A percentile compares a stretch with the other conserved stretches of the same genome.
These are phyloP conservation scores for Manis crassicaudata DNA, from an alignment of 2,797 vertebrate species.

Conservation along the genomic window DNA sequence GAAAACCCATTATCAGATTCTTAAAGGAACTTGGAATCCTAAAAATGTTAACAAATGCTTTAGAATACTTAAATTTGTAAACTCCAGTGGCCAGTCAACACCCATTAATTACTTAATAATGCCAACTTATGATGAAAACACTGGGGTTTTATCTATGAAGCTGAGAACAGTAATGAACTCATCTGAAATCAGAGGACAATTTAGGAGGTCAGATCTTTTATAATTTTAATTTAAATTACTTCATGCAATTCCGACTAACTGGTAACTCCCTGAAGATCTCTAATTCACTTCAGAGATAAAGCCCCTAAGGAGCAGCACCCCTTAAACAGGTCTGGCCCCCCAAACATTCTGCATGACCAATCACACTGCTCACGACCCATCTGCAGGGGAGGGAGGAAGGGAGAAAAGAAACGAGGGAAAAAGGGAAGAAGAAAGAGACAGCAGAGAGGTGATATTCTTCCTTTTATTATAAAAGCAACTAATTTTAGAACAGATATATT, in stretches of 20 bases:
- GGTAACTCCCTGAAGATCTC: slow-evolving; percentile 10
- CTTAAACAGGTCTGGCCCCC: neutral
- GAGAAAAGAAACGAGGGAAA: neutral
- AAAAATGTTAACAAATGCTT: slow-evolving; percentile 45
- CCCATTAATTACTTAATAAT: slow-evolving; percentile 21
- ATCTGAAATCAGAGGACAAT: slow-evolving; percentile 9
- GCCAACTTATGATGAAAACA: neutral
- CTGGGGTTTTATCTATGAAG: slow-evolving; percentile 39
- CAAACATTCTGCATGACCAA: neutral
- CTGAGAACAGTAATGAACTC: slow-evolving; percentile 3
- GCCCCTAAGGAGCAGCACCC: neutral
- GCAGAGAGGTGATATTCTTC: neutral
- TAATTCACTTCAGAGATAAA: slow-evolving; percentile 11
- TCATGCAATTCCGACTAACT: neutral
- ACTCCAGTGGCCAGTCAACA: neutral
- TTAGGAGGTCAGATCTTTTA: slow-evolving; percentile 13
- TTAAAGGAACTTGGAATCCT: slow-evolving; percentile 8
- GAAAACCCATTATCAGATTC: neutral
- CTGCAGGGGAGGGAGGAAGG: neutral
- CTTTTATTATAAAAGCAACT: slow-evolving; percentile 28
- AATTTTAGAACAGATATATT: neutral
- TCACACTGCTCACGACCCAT: neutral
- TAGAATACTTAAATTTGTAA: slow-evolving; percentile 23
- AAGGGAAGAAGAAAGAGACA: neutral
- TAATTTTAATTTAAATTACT: slow-evolving; percentile 53